A percentile compares a stretch with the other conserved stretches of the same genome.
These are phyloP conservation scores for Nestor notabilis DNA, from an alignment of 2,113 vertebrate genomes.

Conservation along the genomic window DNA sequence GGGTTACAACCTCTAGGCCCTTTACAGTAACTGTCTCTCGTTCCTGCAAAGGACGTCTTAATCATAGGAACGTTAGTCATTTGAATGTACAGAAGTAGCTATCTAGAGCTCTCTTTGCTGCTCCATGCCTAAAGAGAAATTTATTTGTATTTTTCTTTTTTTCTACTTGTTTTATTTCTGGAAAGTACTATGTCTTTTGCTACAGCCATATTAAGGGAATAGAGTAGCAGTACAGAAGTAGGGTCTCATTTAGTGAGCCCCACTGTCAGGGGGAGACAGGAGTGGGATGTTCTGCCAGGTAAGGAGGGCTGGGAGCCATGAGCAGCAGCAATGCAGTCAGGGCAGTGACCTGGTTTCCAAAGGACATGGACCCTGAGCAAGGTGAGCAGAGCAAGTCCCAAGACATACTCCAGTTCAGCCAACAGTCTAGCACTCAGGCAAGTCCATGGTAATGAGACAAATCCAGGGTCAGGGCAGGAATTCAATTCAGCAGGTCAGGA, in stretches of 20 bases:
- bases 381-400: neutral
- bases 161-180: neutral
- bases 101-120: neutral
- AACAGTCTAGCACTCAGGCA: neutral
- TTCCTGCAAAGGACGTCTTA: neutral
- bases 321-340: neutral
- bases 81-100: neutral
- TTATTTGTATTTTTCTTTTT: neutral
- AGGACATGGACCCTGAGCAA: accelerated
- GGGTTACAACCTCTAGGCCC: neutral
- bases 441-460: accelerated
- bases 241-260: neutral
- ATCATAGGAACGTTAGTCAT: neutral
- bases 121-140: neutral
- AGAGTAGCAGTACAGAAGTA: neutral
- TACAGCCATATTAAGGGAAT: neutral
- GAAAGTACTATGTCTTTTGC: neutral
- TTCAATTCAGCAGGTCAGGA: neutral
- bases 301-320: accelerated
- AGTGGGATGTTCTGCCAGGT: accelerated
- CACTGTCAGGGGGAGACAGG: neutral
- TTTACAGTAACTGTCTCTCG: neutral
- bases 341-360: neutral
- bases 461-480: neutral
- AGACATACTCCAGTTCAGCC: neutral